Base-by-base conservation (phyloP, 2,888 invertebrate genomes). In the Parthenolecanium corni region DNA sequence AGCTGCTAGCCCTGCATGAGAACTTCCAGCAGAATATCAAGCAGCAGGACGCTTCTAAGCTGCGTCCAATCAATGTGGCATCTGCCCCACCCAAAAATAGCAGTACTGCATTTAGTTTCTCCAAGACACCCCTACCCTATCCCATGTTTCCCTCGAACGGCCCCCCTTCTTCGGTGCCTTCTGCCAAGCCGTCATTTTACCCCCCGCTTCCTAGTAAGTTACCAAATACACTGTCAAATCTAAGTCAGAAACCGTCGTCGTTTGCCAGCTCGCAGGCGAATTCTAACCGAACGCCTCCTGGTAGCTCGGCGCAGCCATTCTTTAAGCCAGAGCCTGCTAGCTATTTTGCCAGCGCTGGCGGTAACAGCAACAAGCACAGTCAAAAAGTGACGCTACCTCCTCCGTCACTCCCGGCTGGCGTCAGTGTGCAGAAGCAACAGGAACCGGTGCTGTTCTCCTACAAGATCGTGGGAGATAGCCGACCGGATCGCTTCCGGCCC, bases 1-100 rank as follows among this genome's bases (percentile, higher is more conserved):
- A 69, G 2, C 66, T 70, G n/a, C 65, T 70, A 6, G 70, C 70
- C 9, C 64, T 70, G 12, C 70, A 70, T 62, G 69, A 69, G 51
- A 69, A 69, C 6, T 70, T 70, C 66, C 67, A 68, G 18, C 68
- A 69, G 57, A 68, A 67, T 57, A 62, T 69, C n/a, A 68, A 69
- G 31, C 65, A 67, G 51, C 65, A 67, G 52, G 47, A 56, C 51
- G 54, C 64, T 52, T 47, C 31, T 4, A 49, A 20, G 62, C 64
- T 52, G 49, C 61, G 67, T 53, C 65, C 67, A 40, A 38, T 18
- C 66, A 58, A 49, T 65, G 62, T 44, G 64, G 53, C 38, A 66
- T 49, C 57, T 64, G 49, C 64, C 64, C 18, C 44, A 3, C 4
- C 44, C 18, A 42, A 42, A 42, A 42, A 42, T 14, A n/a, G n/a